Evolutionary conservation across 2,113 vertebrate species (phyloP), one percentile per base, ranked within the genome.

Genomic region (Conger conger): DNA sequence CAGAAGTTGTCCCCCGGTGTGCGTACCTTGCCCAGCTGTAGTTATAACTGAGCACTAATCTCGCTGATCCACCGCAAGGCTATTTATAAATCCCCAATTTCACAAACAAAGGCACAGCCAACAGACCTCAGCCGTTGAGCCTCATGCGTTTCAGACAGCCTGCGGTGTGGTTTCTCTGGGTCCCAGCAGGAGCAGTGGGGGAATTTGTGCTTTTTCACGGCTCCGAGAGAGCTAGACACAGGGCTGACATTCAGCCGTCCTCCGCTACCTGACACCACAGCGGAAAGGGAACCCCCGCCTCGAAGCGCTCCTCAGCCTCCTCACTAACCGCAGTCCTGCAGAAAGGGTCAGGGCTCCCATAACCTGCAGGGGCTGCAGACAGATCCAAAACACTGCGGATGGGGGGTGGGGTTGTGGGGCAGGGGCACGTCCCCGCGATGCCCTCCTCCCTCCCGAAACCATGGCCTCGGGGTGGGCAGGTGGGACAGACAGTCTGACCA

Each of bases 301-400:
- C 33, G n/a, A 79, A 50, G 16, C 80, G 57, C 77, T 42, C 86
- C 73, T 85, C 54, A 76, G 84, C 79, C 38, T 80, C 15, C 23
- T 79, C 84, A 78, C 86, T 87, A 85, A 89, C 42, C 3, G 35
- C 33, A 27, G 45, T 78, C 78, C 40, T 23, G 57, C 80, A 85
- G 79, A 13, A 15, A 38, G 53, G 54, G 78, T 38, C 37, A 17
- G 73, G 37, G 60, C 79, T 82, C 84, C 86, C 86, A 80, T 84
- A 85, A 87, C 86, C 86, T 84, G 50, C 60, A 50, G 63, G 27
- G 16, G 6, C 11, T 15, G 27, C 79, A 42, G 38, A 45, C 79
- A 50, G n/a, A 45, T 13, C 45, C 45, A n/a, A 36, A 45, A 80
- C 23, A 33, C 50, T 77, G 27, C 82, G 42, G 63, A 50, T 33